Evolutionary conservation across 2,888 invertebrate species (phyloP).

Genomic region (Drosophila antonietae): DNA sequence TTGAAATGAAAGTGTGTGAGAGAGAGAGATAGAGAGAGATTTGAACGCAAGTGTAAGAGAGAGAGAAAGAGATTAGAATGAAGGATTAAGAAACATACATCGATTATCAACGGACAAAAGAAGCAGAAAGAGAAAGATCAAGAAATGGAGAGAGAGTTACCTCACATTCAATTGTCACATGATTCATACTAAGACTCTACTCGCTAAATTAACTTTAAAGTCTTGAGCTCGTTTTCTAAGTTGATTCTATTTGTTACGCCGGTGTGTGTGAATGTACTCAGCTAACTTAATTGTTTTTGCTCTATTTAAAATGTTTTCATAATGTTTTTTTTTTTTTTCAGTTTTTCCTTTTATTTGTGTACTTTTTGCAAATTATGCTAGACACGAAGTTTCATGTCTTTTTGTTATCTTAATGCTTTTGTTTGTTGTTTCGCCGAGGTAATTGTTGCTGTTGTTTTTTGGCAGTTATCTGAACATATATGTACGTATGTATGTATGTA

Average conservation of each 20-base stretch:
- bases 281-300: slow-evolving; percentile 22
- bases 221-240: not conserved
- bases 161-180: too few relatives aligned
- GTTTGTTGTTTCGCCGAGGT: slow-evolving; percentile 42
- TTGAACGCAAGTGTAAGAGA: too few relatives aligned
- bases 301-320: slow-evolving; percentile 18
- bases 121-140: not conserved
- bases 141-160: not conserved
- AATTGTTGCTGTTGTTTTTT: slow-evolving; percentile 35
- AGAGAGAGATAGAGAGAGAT: too few relatives aligned
- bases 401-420: slow-evolving; percentile 49
- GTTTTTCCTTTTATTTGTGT: not conserved
- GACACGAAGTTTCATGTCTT: slow-evolving; percentile 44
- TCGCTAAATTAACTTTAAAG: not conserved
- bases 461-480: slow-evolving; percentile 33
- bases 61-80: too few relatives aligned
- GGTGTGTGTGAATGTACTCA: not conserved
- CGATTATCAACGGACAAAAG: too few relatives aligned
- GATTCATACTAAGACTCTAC: too few relatives aligned
- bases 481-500: too few relatives aligned
- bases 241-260: not conserved
- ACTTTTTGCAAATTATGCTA: slow-evolving; percentile 20
- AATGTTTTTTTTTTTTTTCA: not conserved
- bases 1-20: too few relatives aligned
- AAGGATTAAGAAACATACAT: too few relatives aligned